Base-by-base conservation (phyloP, 2,797 vertebrate species). In the Champsocephalus esox region DNA sequence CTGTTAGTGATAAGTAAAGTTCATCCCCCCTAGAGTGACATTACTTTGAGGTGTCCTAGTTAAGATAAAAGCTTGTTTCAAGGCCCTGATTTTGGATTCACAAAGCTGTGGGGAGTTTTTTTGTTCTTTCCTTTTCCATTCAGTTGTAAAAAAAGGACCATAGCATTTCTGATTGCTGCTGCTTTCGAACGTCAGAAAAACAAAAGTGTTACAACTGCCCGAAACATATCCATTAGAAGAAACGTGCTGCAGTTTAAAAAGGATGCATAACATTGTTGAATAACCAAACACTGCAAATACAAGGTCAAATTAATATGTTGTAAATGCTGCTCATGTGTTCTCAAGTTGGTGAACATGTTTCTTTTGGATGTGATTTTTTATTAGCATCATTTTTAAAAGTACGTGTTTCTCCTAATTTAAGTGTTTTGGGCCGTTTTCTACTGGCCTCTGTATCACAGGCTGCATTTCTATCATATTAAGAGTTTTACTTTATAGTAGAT, bases 61-160 rank as follows among this genome's bases (percentile, higher is more conserved):
- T 91, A 88, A 89, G 87, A 93, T 92, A 80, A 93, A 92, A 91
- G 79, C 68, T 60, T 80, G 48, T 81, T 89, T 88, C 84, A 85
- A 87, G 34, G 80, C 71, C 83, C 84, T 87, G 82, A 88, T 90
- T 88, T 88, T 83, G 45, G 17, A 84, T 84, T 82, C 57, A 73
- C 49, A 58, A 73, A 80, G 74, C 55, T 73, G 50, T 46, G 52
- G 61, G 76, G 67, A 71, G 5, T 52, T 73, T 70, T 58, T 52
- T 38, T 38, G 34, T 34, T 52, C 54, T 32, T 41, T 45, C 32
- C 3, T 60, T 58, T 52, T 41, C 50, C 34, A 51, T 55, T 73
- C 56, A 19, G 38, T n/a, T 52, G 32, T 9, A 72, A 61, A 70
- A 59, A 55, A 60, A 51, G 5, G 69, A 4, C 6, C 32, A 19